A percentile compares a stretch with the other conserved stretches of the same genome.
phyloP scores from a whole-genome alignment of 2,797 vertebrate species.

The Sparidentex hasta region DNA sequence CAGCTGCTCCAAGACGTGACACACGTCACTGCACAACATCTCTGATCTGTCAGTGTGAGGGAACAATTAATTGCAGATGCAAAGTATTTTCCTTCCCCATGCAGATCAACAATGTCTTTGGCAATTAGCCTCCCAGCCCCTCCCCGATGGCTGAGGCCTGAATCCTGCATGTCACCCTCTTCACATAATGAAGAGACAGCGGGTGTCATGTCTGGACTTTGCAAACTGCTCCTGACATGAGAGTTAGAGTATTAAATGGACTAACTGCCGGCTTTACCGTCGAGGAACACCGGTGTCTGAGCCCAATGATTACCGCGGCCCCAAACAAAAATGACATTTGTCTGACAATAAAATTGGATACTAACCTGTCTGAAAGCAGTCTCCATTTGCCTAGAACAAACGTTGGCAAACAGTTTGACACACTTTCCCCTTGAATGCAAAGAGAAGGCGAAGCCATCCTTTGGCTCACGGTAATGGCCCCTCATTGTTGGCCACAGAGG shows the following conservation, averaged over 20 bases:
- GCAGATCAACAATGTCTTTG: constrained; percentile 45
- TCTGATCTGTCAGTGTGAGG: constrained; percentile 28
- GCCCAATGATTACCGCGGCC: constrained; percentile 79
- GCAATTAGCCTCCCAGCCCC: constrained; percentile 28
- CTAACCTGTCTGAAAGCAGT: constrained; percentile 89
- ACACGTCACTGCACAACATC: not conserved
- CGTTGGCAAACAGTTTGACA: constrained; percentile 94
- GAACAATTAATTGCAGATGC: constrained; percentile 52
- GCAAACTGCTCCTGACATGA: constrained; percentile 69
- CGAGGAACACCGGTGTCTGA: constrained; percentile 80
- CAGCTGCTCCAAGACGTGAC: not conserved
- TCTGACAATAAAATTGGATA: constrained; percentile 93
- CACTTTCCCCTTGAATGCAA: constrained; percentile 89
- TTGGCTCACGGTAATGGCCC: constrained; percentile 92
- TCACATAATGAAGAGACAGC: constrained; percentile 74
- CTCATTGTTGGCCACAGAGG: constrained; percentile 96
- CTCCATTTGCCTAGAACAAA: constrained; percentile 90
- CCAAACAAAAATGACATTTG: constrained; percentile 91
- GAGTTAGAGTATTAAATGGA: constrained; percentile 85
- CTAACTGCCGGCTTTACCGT: constrained; percentile 85
- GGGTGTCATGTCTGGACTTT: constrained; percentile 73
- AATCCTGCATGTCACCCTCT: constrained; percentile 65
- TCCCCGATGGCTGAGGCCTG: constrained; percentile 16
- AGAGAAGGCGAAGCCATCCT: constrained; percentile 89
- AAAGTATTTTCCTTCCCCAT: constrained; percentile 38